Evolutionary conservation across 2,797 vertebrate species (phyloP), one percentile per base, ranked within the genome.

Genomic region (Coregonus sp.): DNA sequence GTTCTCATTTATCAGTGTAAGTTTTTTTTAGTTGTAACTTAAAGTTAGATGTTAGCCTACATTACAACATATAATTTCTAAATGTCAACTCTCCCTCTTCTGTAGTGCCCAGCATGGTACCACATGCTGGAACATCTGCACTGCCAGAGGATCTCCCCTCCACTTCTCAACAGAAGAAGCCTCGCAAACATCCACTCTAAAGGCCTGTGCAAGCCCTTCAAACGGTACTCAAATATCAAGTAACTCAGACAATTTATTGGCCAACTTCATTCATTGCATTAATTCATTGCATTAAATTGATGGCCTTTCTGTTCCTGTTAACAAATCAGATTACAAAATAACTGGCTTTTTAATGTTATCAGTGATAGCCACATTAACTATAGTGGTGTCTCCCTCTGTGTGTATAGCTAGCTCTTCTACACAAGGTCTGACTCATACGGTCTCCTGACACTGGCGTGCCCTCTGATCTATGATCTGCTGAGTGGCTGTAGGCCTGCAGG

Each of bases 401-500:
- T 47, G 40, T 47, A 47, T 47, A 47, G 40, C 9, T 11, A 47
- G 2, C 40, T 47, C 9, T 47, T 63, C 16, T 63, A 29, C 12
- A 63, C 5, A 29, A 20, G 31, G 25, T 25, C 11, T 68, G 66
- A 68, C 15, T 9, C 40, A 47, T 9, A 47, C 11, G 9, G 40
- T 37, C 4, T 59, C 5, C 54, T 78, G 33, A 33, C 2, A 47
- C 40, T 5, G 18, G 56, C 7, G 18, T 6, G 5, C 16, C 16
- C 52, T 65, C 25, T 25, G 20, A 3, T 0, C 63, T 16, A 37
- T 37, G 2, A 16, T n/a, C 1, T 51, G 54, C 2, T 51, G 54
- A 70, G 69, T 50, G 25, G 33, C 54, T 50, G 7, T 18, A 40
- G 25, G 61, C 25, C 20, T 56, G 63, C 67, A 72, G 70, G 73